Conservation (phyloP, 2,113 vertebrate species). For the Ginglymostoma cirratum region DNA sequence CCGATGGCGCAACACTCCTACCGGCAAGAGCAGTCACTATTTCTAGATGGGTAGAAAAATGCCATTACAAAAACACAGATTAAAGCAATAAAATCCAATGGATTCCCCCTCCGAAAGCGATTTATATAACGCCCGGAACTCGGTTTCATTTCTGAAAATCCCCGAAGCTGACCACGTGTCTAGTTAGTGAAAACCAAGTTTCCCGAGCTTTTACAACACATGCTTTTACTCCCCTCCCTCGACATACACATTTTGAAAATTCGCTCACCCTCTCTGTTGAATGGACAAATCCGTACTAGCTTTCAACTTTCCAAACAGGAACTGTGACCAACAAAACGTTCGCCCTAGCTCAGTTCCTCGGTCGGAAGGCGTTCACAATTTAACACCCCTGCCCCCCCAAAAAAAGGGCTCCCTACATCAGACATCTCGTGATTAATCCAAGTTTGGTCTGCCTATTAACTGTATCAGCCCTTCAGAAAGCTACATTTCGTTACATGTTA, state of each 20-base stretch:
- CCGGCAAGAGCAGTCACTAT: neutral
- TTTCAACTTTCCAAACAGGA: no score
- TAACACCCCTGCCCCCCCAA: neutral
- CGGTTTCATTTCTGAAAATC: neutral
- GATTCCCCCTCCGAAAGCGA: neutral
- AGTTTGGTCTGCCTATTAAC: neutral
- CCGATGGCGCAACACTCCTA: neutral
- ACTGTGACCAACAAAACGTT: neutral
- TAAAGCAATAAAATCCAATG: neutral
- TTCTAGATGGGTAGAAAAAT: neutral
- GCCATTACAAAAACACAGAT: neutral
- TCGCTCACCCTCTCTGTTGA: neutral
- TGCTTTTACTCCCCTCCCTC: neutral
- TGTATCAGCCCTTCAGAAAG: neutral
- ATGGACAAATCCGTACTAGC: neutral
- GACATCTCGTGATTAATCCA: neutral
- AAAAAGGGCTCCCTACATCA: neutral
- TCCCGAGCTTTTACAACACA: neutral
- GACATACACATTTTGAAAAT: neutral
- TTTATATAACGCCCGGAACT: neutral
- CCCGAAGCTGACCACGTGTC: neutral
- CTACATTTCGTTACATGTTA: conserved; percentile 11
- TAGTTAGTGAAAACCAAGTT: neutral
- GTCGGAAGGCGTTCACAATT: neutral
- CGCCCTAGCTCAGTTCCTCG: neutral